These are phyloP conservation scores for Erebia aethiops DNA, from an alignment of 2,888 invertebrate genomes.

Conservation along the genomic window DNA sequence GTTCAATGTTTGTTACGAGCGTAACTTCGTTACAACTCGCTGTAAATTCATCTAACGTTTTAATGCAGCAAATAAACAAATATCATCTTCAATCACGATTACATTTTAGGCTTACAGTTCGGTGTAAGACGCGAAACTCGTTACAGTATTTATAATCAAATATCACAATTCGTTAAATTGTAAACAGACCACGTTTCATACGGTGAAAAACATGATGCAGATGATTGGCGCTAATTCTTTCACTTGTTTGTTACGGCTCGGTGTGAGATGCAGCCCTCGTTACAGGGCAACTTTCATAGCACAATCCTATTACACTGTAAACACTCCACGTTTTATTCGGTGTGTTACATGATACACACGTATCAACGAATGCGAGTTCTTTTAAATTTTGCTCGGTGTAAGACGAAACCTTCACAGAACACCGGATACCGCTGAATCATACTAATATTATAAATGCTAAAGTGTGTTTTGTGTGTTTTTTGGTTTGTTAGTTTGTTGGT, in stretches of 20 bases:
- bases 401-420: no score
- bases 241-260: background rate
- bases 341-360: background rate
- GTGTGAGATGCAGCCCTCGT: background rate
- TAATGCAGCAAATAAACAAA: no score
- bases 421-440: no score
- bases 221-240: background rate
- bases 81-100: no score
- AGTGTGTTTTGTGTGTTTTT: no score
- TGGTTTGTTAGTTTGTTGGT: no score
- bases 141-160: constrained; percentile 10
- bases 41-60: no score
- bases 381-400: no score
- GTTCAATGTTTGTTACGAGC: no score
- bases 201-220: constrained; percentile 9
- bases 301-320: background rate
- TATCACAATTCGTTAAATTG: constrained; percentile 12
- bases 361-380: no score
- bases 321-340: background rate
- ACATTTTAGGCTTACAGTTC: background rate
- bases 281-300: background rate
- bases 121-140: background rate
- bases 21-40: no score
- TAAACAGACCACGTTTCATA: constrained; percentile 26
- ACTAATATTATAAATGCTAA: no score